These are phyloP conservation scores for Resseliella maxima DNA, from an alignment of 2,888 invertebrate genomes.

Conservation along the genomic window DNA sequence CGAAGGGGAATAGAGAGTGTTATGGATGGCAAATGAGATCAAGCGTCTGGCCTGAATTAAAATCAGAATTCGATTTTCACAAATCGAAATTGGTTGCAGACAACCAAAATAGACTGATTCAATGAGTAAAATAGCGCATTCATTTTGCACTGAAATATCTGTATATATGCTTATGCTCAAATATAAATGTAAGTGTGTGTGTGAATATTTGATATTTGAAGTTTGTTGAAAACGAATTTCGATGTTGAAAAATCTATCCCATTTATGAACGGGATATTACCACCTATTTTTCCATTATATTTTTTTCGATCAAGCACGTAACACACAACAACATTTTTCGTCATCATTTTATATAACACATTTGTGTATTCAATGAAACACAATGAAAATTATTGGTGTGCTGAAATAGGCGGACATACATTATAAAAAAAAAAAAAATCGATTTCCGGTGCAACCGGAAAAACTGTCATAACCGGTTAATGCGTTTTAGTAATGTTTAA, in stretches of 20 bases:
- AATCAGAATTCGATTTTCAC: conserved; percentile 19
- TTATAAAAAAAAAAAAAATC: conserved; percentile 33
- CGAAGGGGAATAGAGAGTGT: not conserved
- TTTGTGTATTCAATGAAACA: not conserved
- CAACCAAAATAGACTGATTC: not conserved
- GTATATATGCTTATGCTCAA: too few relatives aligned
- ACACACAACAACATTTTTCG: conserved; percentile 12
- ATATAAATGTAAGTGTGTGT: too few relatives aligned
- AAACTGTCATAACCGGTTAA: conserved; percentile 42
- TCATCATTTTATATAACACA: not conserved
- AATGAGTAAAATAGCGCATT: not conserved
- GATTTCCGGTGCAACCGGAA: conserved; percentile 43
- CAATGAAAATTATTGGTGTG: conserved; percentile 16
- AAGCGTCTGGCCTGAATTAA: not conserved
- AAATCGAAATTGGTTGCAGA: not conserved
- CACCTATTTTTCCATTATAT: not conserved
- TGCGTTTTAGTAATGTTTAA: conserved; percentile 20
- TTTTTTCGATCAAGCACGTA: not conserved
- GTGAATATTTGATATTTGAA: too few relatives aligned
- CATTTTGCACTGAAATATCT: too few relatives aligned
- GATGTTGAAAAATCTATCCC: not conserved
- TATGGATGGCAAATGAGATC: not conserved
- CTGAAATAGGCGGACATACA: not conserved
- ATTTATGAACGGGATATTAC: not conserved
- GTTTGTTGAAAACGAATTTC: not conserved